Conservation (phyloP, 2,888 invertebrate genomes). For the Pyralis farinalis region DNA sequence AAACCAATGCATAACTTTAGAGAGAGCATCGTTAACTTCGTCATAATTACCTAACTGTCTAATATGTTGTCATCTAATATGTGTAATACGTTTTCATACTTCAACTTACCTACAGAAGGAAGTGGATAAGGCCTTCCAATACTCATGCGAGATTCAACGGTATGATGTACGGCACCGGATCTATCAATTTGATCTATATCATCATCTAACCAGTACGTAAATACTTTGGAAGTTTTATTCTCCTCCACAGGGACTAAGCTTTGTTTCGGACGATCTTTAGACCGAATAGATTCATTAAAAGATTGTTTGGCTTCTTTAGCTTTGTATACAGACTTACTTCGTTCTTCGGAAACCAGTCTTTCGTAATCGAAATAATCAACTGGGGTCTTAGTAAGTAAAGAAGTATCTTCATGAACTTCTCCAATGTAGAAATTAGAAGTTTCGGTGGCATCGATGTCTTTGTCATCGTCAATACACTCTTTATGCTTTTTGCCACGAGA, state of each 20-base stretch:
- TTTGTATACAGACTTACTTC: conserved; percentile 28
- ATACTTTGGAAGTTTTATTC: conserved; percentile 30
- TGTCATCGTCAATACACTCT: conserved; percentile 43
- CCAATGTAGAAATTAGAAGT: conserved; percentile 55
- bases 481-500: conserved; percentile 48
- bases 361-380: conserved; percentile 15
- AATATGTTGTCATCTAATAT: too few species aligned
- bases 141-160: conserved; percentile 48
- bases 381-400: conserved; percentile 19
- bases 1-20: too few species aligned
- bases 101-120: conserved; percentile 57
- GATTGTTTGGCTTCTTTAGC: conserved; percentile 62
- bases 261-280: conserved; percentile 43
- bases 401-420: conserved; percentile 29
- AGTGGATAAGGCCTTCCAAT: conserved; percentile 47
- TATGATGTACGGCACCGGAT: conserved; percentile 61
- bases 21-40: too few species aligned
- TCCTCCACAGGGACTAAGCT: conserved; percentile 42
- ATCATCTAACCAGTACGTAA: conserved; percentile 38
- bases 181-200: conserved; percentile 51
- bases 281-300: conserved; percentile 56
- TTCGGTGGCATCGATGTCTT: conserved; percentile 59
- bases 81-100: not conserved
- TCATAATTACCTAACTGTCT: too few species aligned
- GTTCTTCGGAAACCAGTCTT: conserved; percentile 14